Conservation (phyloP, 2,113 vertebrate genomes). For the Thermophis baileyi region DNA sequence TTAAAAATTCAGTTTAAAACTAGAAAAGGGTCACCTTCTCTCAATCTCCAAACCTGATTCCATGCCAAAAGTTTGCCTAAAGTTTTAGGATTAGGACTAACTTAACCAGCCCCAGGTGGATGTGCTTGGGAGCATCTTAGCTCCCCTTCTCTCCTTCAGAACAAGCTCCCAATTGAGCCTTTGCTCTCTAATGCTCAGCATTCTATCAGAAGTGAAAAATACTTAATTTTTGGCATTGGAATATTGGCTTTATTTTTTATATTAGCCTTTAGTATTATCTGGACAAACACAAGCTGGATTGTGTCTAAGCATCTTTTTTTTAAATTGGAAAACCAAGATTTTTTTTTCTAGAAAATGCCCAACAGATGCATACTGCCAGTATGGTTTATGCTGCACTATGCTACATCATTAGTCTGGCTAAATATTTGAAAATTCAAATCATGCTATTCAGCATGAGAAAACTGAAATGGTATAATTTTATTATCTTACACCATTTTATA, state of each 20-base stretch:
- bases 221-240: background rate
- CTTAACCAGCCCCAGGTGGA: background rate
- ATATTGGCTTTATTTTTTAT: background rate
- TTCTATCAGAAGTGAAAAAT: background rate
- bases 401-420: background rate
- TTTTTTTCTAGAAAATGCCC: background rate
- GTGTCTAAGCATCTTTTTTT: background rate
- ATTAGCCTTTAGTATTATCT: background rate
- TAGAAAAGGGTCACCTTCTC: background rate
- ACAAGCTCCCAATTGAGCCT: background rate
- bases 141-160: background rate
- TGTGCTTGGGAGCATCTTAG: background rate
- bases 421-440: background rate
- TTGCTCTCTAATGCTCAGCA: background rate
- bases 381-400: background rate
- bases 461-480: background rate
- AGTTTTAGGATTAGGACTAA: background rate
- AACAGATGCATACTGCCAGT: background rate
- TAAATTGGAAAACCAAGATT: background rate
- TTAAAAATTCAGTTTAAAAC: background rate
- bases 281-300: background rate
- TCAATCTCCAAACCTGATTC: background rate
- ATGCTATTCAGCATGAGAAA: background rate
- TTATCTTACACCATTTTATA: background rate
- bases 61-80: background rate